Base-by-base conservation (phyloP, 2,888 invertebrate species). In the Leistus spinibarbis region DNA sequence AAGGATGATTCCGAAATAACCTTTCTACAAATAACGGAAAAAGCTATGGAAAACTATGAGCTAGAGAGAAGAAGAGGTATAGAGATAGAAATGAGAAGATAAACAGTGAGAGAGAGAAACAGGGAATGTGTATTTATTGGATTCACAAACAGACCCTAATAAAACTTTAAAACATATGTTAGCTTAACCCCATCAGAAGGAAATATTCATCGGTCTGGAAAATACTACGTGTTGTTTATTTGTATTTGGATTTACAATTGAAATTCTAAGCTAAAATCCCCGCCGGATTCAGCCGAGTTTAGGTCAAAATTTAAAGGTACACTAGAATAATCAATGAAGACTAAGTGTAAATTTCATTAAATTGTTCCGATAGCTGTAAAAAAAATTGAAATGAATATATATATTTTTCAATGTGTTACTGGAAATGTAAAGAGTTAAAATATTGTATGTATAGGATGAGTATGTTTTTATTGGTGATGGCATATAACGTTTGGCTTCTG, bases 121-220 rank as follows among this genome's bases (percentile, higher is more conserved):
- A 24, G 24, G 3, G 40, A 10, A 13, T 40, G 40, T 40, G 40
- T 40, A 62, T 70, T 70, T 70, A 70, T 70, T 70, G 69, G 62
- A 60, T 70, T 70, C 53, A 27, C 54, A 19, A 13, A 24, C n/a
- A 60, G 62, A 62, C 60, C 69, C 69, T 62, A 62, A 70, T 70
- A 70, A 70, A 70, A 70, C 69, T 70, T 70, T 70, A 62, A 62
- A 68, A 68, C 68, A 68, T 68, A 68, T 68, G 68, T 68, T 40
- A 40, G 40, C 40, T 40, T 40, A 40, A 40, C 40, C 40, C 40
- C 40, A 40, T 40, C 53, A 60, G 19, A 53, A 4, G 62, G 60
- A 70, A 70, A 70, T 70, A 70, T 70, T 70, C 69, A 70, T 70
- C 53, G 69, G 69, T 20, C 69, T 53, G 69, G 69, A 70, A 70